phyloP scores from a whole-genome alignment of 2,888 invertebrate genomes.

The Brenthis daphne region DNA sequence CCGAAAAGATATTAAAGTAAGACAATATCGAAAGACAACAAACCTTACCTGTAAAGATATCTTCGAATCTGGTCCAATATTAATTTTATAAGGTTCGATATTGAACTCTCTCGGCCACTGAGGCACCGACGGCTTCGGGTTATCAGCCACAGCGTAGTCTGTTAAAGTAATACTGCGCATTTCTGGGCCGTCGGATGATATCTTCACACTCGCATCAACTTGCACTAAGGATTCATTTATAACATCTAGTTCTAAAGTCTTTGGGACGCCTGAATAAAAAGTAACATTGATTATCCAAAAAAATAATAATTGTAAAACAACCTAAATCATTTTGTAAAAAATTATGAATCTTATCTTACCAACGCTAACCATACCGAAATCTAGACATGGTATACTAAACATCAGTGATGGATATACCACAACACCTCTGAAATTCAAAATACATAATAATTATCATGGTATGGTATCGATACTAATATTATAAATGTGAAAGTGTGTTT shows the following conservation, averaged over 20 bases:
- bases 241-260: slow-evolving; percentile 69
- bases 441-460: neutral
- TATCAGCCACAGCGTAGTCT: slow-evolving; percentile 67
- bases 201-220: slow-evolving; percentile 73
- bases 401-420: slow-evolving; percentile 83
- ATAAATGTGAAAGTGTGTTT: no score
- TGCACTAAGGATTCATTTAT: slow-evolving; percentile 81
- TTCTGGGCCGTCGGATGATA: slow-evolving; percentile 81
- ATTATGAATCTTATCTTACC: slow-evolving; percentile 63
- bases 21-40: neutral
- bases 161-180: slow-evolving; percentile 71
- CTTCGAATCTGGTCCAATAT: slow-evolving; percentile 70
- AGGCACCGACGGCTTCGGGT: slow-evolving; percentile 66
- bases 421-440: slow-evolving; percentile 77
- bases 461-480: no score
- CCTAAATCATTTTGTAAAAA: neutral
- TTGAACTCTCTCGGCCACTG: slow-evolving; percentile 80
- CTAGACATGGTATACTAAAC: slow-evolving; percentile 76
- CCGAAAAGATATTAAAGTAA: neutral
- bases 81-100: slow-evolving; percentile 72
- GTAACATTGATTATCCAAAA: neutral
- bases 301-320: neutral
- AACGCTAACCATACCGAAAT: slow-evolving; percentile 82
- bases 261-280: slow-evolving; percentile 69
- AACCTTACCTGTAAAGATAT: slow-evolving; percentile 66